Conservation (phyloP, 2,797 vertebrate species). For the Gambelia wislizenii region DNA sequence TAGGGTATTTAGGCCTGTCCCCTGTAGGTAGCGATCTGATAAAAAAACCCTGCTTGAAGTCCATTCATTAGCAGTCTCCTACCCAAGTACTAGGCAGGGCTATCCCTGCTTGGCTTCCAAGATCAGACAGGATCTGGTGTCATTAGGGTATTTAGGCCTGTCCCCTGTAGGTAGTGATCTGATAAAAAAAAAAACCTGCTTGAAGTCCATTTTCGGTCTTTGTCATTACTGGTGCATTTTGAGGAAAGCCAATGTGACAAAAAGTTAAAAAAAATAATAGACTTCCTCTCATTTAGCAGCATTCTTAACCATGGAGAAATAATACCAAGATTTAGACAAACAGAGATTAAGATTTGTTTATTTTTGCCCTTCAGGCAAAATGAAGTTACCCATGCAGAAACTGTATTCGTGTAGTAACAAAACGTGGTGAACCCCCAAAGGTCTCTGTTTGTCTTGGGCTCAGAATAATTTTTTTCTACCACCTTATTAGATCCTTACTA, state of each 20-base stretch:
- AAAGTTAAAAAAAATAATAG: not conserved
- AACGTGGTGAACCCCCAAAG: rapidly evolving
- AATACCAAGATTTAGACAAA: too few species aligned
- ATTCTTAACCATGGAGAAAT: too few species aligned
- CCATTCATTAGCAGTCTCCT: too few species aligned
- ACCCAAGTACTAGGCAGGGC: too few species aligned
- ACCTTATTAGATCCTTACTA: not conserved
- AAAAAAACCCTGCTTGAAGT: not conserved
- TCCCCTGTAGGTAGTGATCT: too few species aligned
- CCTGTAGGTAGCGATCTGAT: not conserved
- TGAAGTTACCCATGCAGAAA: not conserved
- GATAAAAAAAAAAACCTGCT: not conserved
- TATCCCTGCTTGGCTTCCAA: too few species aligned
- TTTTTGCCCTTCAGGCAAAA: too few species aligned
- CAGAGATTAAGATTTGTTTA: not conserved
- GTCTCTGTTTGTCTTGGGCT: not conserved
- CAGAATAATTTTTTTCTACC: not conserved
- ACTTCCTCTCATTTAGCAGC: too few species aligned
- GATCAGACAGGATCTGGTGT: too few species aligned
- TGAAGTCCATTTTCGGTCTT: not conserved
- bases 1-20: too few species aligned
- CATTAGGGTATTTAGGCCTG: too few species aligned
- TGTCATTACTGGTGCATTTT: not conserved
- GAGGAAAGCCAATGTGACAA: not conserved
- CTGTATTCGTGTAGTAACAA: rapidly evolving